Evolutionary conservation across 2,888 invertebrate genomes (phyloP), one percentile per base, ranked within the genome.

Genomic region (Andrena bucephala): DNA sequence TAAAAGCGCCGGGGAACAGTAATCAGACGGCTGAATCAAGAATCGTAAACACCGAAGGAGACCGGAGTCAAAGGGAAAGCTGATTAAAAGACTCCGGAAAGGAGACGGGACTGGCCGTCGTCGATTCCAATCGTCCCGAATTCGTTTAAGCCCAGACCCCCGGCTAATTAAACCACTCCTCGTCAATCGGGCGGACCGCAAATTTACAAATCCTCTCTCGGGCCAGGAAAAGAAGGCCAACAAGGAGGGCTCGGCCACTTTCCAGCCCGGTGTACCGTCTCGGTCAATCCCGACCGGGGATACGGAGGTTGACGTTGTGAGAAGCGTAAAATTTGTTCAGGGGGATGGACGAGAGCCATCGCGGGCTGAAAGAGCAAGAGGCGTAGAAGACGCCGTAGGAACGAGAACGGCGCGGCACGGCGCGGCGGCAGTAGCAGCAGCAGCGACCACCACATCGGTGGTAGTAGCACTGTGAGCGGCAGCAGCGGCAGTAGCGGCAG

Each of bases 281-380:
- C 57, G 63, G 59, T 36, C 27, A 24, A 60, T 31, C 20, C 36
- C 60, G 29, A 24, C 36, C 20, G 29, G 24, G 27, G 29, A 67
- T 36, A 63, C 70, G 63, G 33, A 63, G 63, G 54, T 83, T 78
- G 68, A 74, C 50, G 13, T 83, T 54, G 83, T 81, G 73, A 81
- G 79, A 71, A 84, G 77, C 88, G 81, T 87, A 81, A 87, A 87
- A 86, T 86, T 86, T 76, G 85, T 77, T 65, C 77, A 76, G 67
- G 65, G 63, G 36, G 31, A 42, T 36, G 36, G 60, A 72, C 68
- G 84, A 65, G 70, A 71, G 65, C 42, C 66, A 29, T 62, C 65
- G 57, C 42, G 59, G 57, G 57, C 27, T 57, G 67, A 67, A 57
- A 68, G 71, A 77, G 76, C 59, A 78, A 74, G 67, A 83, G 52